Evolutionary conservation across 2,113 vertebrate genomes (phyloP).

Genomic region (Oreochromis niloticus): DNA sequence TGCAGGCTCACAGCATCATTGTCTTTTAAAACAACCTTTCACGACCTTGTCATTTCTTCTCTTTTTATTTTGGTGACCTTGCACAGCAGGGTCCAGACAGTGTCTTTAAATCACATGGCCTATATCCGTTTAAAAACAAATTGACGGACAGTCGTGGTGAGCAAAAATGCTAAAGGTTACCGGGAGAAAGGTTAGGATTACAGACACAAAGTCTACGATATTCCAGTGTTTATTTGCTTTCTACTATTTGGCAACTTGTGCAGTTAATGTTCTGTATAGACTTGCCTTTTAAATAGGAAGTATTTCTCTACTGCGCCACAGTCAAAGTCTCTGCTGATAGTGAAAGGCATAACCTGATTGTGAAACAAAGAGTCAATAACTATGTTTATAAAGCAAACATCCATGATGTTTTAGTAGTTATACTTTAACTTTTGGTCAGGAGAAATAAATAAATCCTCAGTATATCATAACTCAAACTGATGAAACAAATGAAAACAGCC

Average conservation of each 20-base stretch:
- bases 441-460: neutral
- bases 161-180: neutral
- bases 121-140: neutral
- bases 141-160: neutral
- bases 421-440: fast-evolving
- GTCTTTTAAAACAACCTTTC: neutral
- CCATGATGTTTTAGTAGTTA: neutral
- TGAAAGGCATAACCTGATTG: neutral
- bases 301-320: neutral
- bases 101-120: neutral
- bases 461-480: neutral
- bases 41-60: neutral
- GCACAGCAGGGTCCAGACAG: neutral
- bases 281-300: neutral
- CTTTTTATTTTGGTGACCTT: neutral
- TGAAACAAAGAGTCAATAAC: neutral
- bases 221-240: neutral
- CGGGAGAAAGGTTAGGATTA: neutral
- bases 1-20: neutral
- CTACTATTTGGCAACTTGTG: neutral
- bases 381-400: neutral
- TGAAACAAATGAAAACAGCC: neutral
- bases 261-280: neutral
- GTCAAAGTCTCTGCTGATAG: neutral
- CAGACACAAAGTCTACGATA: neutral